phyloP scores from a whole-genome alignment of 2,888 invertebrate genomes.

The Nematopogon swammerdamellus region DNA sequence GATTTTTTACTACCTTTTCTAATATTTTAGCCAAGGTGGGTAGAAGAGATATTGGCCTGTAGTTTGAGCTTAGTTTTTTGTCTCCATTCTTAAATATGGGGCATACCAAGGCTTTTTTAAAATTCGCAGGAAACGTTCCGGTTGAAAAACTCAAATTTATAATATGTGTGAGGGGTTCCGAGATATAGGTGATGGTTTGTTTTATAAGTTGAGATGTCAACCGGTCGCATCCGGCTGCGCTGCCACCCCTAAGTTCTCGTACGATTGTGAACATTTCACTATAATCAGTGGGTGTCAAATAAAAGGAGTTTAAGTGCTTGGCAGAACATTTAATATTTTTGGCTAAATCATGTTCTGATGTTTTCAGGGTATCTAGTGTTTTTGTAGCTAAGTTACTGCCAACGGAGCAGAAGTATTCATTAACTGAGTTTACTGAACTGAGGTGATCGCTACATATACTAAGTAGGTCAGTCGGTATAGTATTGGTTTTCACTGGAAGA shows the following conservation, averaged over 20 bases:
- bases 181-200: neutral
- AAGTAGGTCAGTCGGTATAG: neutral
- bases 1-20: conserved; percentile 2
- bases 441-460: neutral
- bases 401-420: neutral
- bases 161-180: neutral
- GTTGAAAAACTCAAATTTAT: conserved; percentile 1
- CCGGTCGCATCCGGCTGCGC: neutral
- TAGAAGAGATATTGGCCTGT: conserved; percentile 2
- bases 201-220: neutral
- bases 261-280: neutral
- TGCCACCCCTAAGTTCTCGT: neutral
- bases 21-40: conserved; percentile 2
- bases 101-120: conserved; percentile 1
- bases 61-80: neutral
- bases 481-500: neutral
- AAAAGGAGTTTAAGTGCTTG: neutral
- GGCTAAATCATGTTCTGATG: neutral
- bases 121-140: neutral
- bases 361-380: neutral
- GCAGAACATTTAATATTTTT: neutral
- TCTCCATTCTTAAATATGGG: conserved; percentile 2
- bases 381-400: neutral
- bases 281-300: neutral
- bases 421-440: neutral